Base-by-base conservation (phyloP, 2,888 invertebrate species). In the Pseudococcus jackbeardsleyi region DNA sequence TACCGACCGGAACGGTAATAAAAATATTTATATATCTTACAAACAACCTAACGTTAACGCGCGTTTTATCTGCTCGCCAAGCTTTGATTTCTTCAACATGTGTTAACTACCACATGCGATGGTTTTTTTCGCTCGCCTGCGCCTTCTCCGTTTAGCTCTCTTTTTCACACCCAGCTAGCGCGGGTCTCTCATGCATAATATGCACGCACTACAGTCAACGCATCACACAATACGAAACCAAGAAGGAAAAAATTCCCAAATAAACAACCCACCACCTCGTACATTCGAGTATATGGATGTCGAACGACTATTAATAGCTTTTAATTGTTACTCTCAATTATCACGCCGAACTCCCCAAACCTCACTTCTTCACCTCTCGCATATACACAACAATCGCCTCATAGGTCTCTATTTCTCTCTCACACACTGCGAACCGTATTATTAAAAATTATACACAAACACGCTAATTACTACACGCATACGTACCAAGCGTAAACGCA, bases 261-360 rank as follows among this genome's bases (percentile, higher is more conserved):
- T 82, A 82, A 82, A 82, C 19, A 82, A 82, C 19, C 39, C 39
- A 46, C 9, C 79, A 19, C 46, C 19, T n/a, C 59, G n/a, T 59
- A 42, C 59, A 59, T 59, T 12, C 50, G 50, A 15, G 50, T 72
- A 17, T n/a, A 82, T 72, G 33, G 72, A 72, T 82, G 79, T 82
- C 79, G 79, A 82, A 82, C 77, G 77, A 77, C 79, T 82, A 82
- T 82, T 82, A 82, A 82, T 82, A 82, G 79, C 33, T 72, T 82
- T 82, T 82, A 82, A 82, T 82, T 82, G 79, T 82, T 82, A 82
- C 22, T 46, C 46, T 82, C 79, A 82, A 82, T 82, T 46, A 82
- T 82, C 79, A 42, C 77, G 79, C 79, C 46, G 79, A 19, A 33
- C 46, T 46, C n/a, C 9, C 72, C 19, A 42, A 0, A 8, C 19